phyloP scores from a whole-genome alignment of 2,113 vertebrate species.

The Trematocara zebra region DNA sequence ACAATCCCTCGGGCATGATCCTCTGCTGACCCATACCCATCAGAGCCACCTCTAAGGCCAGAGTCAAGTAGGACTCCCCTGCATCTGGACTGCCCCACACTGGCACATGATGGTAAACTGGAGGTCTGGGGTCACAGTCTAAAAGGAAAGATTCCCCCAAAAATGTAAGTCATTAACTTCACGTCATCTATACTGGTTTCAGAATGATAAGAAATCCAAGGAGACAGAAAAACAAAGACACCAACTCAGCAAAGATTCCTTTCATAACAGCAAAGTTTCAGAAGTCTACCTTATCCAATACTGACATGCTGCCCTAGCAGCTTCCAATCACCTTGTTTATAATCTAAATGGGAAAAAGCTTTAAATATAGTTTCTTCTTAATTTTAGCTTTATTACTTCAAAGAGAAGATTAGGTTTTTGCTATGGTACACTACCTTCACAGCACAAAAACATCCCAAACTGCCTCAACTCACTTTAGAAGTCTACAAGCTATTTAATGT shows the following conservation, averaged over 20 bases:
- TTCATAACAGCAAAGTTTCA: neutral
- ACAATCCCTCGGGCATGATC: conserved; percentile 95
- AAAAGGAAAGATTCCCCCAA: neutral
- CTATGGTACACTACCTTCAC: neutral
- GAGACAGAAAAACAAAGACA: neutral
- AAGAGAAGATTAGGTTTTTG: neutral
- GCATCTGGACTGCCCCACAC: conserved; percentile 78
- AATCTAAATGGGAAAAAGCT: neutral
- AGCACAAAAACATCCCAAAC: neutral
- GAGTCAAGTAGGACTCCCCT: conserved; percentile 89
- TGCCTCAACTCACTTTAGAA: neutral
- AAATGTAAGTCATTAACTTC: neutral
- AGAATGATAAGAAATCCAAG: neutral
- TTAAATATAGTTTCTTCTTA: neutral
- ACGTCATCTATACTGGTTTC: neutral
- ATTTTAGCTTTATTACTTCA: neutral
- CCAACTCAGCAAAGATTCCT: neutral
- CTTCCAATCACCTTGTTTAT: neutral
- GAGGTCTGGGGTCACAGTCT: conserved; percentile 89
- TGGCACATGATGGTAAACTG: conserved; percentile 89
- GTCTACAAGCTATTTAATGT: neutral
- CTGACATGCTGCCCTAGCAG: neutral
- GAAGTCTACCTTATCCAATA: neutral
- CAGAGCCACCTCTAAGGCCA: conserved; percentile 93
- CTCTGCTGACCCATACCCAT: conserved; percentile 99